A percentile compares a stretch with the other conserved stretches of the same genome.
Conservation (phyloP, 2,888 invertebrate species). For the Athrips mouffetella region DNA sequence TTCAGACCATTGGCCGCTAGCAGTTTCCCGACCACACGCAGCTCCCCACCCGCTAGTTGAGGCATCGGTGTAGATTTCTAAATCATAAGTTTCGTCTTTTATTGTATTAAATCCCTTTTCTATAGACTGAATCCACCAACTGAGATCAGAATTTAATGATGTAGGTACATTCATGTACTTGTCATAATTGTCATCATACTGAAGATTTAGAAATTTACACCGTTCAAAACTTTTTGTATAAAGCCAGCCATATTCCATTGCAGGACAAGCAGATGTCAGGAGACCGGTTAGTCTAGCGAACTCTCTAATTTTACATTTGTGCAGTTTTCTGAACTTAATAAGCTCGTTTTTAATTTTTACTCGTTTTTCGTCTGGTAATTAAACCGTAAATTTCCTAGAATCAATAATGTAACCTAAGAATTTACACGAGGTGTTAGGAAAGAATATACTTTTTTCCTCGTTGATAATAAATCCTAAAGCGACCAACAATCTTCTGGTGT, state of each 20-base stretch:
- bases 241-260: not conserved
- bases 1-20: not conserved
- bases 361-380: not conserved
- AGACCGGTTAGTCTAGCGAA: constrained; percentile 5
- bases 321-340: not conserved
- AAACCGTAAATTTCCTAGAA: not conserved
- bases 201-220: not conserved
- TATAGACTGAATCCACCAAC: constrained; percentile 4
- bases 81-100: not conserved
- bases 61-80: not conserved
- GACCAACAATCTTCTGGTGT: not conserved
- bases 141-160: not conserved
- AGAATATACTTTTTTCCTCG: not conserved
- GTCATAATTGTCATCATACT: not conserved
- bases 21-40: not conserved
- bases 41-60: not conserved
- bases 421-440: not conserved
- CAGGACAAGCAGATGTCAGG: not conserved
- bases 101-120: not conserved
- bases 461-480: constrained; percentile 7
- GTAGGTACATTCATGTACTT: not conserved
- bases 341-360: not conserved
- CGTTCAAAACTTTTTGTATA: constrained; percentile 7
- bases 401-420: constrained; percentile 6
- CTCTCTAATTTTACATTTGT: not conserved